Evolutionary conservation across 2,113 vertebrate genomes (phyloP).

Genomic region (Piaya cayana): DNA sequence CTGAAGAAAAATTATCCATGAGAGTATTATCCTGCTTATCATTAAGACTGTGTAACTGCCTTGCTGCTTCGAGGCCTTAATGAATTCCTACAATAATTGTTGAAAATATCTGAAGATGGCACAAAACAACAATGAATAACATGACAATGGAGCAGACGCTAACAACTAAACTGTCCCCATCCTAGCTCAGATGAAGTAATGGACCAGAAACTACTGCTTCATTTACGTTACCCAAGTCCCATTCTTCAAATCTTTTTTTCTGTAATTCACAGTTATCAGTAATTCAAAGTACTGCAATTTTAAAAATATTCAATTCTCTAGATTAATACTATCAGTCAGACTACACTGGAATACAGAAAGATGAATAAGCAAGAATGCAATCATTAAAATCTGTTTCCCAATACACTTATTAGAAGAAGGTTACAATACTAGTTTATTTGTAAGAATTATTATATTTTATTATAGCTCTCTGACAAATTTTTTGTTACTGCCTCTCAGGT

Average conservation of each 20-base stretch:
- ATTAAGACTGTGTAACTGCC: background rate
- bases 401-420: background rate
- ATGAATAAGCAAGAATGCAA: slow-evolving; percentile 18
- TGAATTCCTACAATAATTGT: slow-evolving; percentile 15
- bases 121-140: background rate
- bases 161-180: background rate
- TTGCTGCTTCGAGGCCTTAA: background rate
- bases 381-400: background rate
- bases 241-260: slow-evolving; percentile 18
- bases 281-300: slow-evolving; percentile 43
- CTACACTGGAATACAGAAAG: background rate
- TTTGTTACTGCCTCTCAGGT: background rate
- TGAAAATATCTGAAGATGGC: background rate
- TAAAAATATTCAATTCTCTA: slow-evolving; percentile 1
- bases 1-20: background rate
- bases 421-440: background rate
- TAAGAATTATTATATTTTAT: background rate
- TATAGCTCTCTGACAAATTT: background rate
- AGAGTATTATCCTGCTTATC: background rate
- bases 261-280: slow-evolving; percentile 35
- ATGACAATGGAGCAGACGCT: background rate
- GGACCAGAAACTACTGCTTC: slow-evolving; percentile 54
- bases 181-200: slow-evolving; percentile 2
- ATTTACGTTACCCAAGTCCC: slow-evolving; percentile 35
- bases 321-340: background rate